phyloP scores from a whole-genome alignment of 2,113 vertebrate species.

The Petroica traversi region DNA sequence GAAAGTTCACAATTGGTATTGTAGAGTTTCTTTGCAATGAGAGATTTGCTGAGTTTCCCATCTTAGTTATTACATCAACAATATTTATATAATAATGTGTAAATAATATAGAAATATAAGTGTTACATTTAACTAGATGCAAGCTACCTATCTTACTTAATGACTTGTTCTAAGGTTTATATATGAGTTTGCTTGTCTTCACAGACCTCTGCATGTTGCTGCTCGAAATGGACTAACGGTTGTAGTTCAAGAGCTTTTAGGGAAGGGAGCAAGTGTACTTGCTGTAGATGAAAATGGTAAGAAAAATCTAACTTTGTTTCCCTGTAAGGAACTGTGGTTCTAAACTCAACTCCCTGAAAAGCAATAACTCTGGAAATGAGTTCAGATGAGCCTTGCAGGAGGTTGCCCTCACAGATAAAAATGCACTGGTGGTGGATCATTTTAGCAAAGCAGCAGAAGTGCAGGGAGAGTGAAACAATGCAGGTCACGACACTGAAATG shows the following conservation, averaged over 20 bases:
- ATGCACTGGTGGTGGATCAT: not conserved
- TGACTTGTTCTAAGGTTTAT: not conserved
- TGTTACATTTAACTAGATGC: not conserved
- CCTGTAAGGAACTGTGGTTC: not conserved
- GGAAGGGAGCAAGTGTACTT: slow-evolving; percentile 96
- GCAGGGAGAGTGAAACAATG: not conserved
- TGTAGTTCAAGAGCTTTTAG: slow-evolving; percentile 96
- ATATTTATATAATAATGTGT: not conserved
- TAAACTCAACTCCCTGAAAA: not conserved
- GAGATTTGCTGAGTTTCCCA: not conserved
- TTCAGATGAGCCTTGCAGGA: not conserved
- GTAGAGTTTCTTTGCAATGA: not conserved
- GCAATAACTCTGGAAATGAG: not conserved
- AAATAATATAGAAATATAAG: not conserved
- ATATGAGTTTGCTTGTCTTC: slow-evolving; percentile 17
- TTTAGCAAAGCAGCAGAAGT: not conserved
- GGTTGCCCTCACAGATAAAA: not conserved
- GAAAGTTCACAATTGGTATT: not conserved
- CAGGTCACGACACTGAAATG: not conserved
- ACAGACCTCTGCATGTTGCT: slow-evolving; percentile 95
- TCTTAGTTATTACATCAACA: not conserved
- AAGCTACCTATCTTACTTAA: not conserved
- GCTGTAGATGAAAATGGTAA: slow-evolving; percentile 98
- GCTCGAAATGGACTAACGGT: slow-evolving; percentile 95
- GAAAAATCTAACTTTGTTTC: slow-evolving; percentile 26